Evolutionary conservation across 2,797 vertebrate species (phyloP).

Genomic region (Gallinago solitaria): DNA sequence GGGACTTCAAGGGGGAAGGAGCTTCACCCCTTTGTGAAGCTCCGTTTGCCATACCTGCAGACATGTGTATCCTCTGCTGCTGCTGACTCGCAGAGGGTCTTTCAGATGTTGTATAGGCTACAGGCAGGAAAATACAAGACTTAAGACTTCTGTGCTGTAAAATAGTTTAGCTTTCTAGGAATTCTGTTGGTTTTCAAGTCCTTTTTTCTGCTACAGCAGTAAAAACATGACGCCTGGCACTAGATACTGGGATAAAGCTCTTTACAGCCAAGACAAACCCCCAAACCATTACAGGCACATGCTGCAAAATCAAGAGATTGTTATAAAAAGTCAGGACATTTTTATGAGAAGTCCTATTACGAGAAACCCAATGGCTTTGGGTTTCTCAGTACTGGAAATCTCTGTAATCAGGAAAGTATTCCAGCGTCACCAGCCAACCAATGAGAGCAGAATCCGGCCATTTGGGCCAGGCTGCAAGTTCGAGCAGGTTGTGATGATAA

Average conservation of each 20-base stretch:
- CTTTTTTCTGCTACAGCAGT: neutral
- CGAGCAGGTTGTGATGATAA: neutral
- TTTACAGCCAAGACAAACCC: neutral
- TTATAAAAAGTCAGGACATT: neutral
- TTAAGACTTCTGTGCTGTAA: neutral
- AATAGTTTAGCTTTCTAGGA: neutral
- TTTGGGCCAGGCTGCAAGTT: neutral
- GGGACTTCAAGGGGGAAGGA: neutral
- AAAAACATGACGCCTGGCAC: neutral
- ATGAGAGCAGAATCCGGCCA: neutral
- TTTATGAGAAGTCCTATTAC: neutral
- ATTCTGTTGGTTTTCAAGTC: neutral
- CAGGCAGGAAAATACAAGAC: neutral
- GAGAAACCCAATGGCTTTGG: neutral
- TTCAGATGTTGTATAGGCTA: neutral
- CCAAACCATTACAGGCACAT: neutral
- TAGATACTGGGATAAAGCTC: neutral
- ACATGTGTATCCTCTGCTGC: rapidly evolving
- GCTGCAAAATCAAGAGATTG: neutral
- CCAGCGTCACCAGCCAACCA: neutral
- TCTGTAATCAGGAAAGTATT: neutral
- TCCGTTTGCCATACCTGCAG: neutral
- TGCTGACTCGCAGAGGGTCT: neutral
- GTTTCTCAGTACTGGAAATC: neutral
- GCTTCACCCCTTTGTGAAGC: neutral